Conservation (phyloP, 2,888 invertebrate species). For the Pammene fasciana region DNA sequence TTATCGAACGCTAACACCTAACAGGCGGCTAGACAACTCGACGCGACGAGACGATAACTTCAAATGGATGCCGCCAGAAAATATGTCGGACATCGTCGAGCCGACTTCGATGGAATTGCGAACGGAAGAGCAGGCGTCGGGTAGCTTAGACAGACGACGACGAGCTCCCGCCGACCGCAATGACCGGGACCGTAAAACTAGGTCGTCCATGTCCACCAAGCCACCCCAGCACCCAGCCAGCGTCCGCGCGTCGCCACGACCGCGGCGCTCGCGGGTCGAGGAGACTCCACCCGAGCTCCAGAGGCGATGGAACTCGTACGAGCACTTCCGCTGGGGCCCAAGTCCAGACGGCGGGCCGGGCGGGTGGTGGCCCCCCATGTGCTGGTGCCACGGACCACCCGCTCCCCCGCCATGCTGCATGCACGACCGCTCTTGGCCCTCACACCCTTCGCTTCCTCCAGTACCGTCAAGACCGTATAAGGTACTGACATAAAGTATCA, state of each 20-base stretch:
- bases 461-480: slow-evolving; percentile 67
- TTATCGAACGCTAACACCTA: slow-evolving; percentile 80
- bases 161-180: slow-evolving; percentile 78
- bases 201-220: slow-evolving; percentile 83
- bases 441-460: slow-evolving; percentile 75
- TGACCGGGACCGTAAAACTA: slow-evolving; percentile 86
- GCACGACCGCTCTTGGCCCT: slow-evolving; percentile 79
- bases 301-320: slow-evolving; percentile 81
- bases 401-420: slow-evolving; percentile 76
- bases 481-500: slow-evolving; percentile 61
- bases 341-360: slow-evolving; percentile 68
- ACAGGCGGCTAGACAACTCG: slow-evolving; percentile 79
- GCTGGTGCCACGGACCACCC: slow-evolving; percentile 77
- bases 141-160: slow-evolving; percentile 83
- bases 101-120: slow-evolving; percentile 60
- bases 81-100: slow-evolving; percentile 63
- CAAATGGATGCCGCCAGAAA: slow-evolving; percentile 84
- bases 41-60: slow-evolving; percentile 87
- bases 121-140: slow-evolving; percentile 68
- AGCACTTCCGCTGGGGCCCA: slow-evolving; percentile 80
- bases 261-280: slow-evolving; percentile 68
- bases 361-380: slow-evolving; percentile 75
- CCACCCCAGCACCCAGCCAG: slow-evolving; percentile 77
- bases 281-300: slow-evolving; percentile 75
- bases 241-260: slow-evolving; percentile 71